Base-by-base conservation (phyloP, 2,888 invertebrate genomes). In the Cephus sareptanus region DNA sequence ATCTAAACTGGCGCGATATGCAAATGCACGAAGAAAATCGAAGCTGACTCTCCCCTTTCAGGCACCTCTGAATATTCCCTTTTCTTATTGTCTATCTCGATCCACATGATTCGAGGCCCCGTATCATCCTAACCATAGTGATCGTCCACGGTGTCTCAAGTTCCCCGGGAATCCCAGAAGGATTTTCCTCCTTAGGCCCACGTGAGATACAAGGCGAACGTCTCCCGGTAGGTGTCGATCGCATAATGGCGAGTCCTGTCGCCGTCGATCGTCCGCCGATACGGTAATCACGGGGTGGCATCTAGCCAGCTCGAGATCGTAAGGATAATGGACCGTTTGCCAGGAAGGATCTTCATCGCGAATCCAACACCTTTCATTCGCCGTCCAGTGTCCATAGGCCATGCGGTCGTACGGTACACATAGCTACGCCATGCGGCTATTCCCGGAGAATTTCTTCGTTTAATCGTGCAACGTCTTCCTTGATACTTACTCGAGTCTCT, bases 261-360 rank as follows among this genome's bases (percentile, higher is more conserved):
- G 85, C 81, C 82, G 81, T 86, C 85, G 86, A 86, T 86, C 85
- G 88, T 83, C 83, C 83, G 83, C 85, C 89, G 88, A 89, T 89
- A 90, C 87, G 87, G 88, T 90, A 90, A 90, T 90, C 89, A 89
- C 83, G 88, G 86, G 87, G 85, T 89, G 88, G 88, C 87, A 90
- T 89, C 89, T 88, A 86, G 87, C 86, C 83, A 82, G 84, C 85
- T 71, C 84, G 83, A 86, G 87, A 89, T 88, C 88, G 87, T 85
- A 88, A 88, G 85, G 89, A 89, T 90, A 88, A 89, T 90, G 86
- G 84, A 83, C 73, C 81, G 83, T 85, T 85, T 85, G 84, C 82
- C 83, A 83, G 78, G 84, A 86, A 89, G 89, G 87, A 88, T 56
- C 89, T 89, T 88, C 87, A 89, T 89, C 86, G 84, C 84, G 83